phyloP scores from a whole-genome alignment of 2,113 vertebrate species.

The Cairina moschata region DNA sequence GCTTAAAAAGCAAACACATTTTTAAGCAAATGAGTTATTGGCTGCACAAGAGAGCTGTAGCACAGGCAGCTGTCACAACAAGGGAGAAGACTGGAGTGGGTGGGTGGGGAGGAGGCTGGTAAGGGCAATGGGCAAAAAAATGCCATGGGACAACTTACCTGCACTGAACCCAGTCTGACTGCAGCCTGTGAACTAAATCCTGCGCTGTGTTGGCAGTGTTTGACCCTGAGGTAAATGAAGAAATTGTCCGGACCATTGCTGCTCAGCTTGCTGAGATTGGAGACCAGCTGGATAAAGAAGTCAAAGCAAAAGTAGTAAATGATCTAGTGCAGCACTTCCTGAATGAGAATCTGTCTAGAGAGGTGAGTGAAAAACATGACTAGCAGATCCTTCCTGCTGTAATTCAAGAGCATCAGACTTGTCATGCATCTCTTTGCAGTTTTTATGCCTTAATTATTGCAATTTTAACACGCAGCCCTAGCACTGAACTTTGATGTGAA shows the following conservation, averaged over 20 bases:
- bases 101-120: not conserved
- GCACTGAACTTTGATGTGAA: not conserved
- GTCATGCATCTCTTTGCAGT: not conserved
- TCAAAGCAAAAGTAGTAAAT: slow-evolving; percentile 51
- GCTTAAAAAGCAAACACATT: not conserved
- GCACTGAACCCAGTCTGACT: not conserved
- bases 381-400: not conserved
- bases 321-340: slow-evolving; percentile 48
- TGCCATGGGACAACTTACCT: not conserved
- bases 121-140: not conserved
- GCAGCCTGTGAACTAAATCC: not conserved
- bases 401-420: not conserved
- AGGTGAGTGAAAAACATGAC: slow-evolving; percentile 56
- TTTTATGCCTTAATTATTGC: not conserved
- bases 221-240: slow-evolving; percentile 51
- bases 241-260: slow-evolving; percentile 66
- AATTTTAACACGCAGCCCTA: not conserved
- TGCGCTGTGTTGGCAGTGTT: not conserved
- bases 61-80: not conserved
- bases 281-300: slow-evolving; percentile 66
- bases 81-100: not conserved
- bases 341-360: slow-evolving; percentile 15
- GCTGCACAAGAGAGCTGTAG: not conserved
- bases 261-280: slow-evolving; percentile 70
- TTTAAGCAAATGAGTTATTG: not conserved